Percentiles rank a stretch among this genome's conserved stretches.
phyloP scores from a whole-genome alignment of 1,140 invertebrate genomes.

The Holotrichia oblita region DNA sequence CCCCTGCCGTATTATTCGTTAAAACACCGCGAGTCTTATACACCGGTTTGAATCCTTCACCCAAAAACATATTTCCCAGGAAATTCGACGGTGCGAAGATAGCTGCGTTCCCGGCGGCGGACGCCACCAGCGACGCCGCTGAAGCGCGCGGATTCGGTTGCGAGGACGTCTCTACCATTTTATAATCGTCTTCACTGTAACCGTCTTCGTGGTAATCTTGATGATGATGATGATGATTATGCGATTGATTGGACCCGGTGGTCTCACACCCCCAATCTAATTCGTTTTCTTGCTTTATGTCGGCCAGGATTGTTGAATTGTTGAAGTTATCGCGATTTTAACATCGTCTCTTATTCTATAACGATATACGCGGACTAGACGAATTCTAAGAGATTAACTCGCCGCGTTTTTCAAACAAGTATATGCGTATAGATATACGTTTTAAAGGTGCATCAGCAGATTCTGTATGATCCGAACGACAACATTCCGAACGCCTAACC shows the following conservation, averaged over 20 bases:
- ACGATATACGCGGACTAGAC: neutral
- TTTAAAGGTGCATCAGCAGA: neutral
- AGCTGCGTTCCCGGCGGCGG: conserved; percentile 4
- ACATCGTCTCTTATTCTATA: neutral
- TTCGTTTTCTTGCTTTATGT: conserved; percentile 57
- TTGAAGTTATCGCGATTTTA: neutral
- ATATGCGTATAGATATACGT: neutral
- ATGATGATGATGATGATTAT: too few species aligned
- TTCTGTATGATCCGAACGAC: neutral
- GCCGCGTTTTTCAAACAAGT: neutral
- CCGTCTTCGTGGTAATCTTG: conserved; percentile 53
- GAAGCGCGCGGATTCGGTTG: conserved; percentile 42
- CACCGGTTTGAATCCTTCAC: conserved; percentile 57
- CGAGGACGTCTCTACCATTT: conserved; percentile 58
- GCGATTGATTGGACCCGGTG: conserved; percentile 44
- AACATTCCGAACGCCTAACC: conserved; percentile 5
- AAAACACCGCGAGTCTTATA: conserved; percentile 40
- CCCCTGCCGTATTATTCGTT: conserved; percentile 43
- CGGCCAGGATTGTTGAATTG: conserved; percentile 53
- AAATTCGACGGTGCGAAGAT: conserved; percentile 52
- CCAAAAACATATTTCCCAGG: conserved; percentile 52
- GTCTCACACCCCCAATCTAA: conserved; percentile 57
- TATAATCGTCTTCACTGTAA: conserved; percentile 53
- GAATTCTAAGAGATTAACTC: neutral
- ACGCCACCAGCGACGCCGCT: conserved; percentile 39